Evolutionary conservation across 2,888 invertebrate species (phyloP).

Genomic region (Philopedon plagiatum): DNA sequence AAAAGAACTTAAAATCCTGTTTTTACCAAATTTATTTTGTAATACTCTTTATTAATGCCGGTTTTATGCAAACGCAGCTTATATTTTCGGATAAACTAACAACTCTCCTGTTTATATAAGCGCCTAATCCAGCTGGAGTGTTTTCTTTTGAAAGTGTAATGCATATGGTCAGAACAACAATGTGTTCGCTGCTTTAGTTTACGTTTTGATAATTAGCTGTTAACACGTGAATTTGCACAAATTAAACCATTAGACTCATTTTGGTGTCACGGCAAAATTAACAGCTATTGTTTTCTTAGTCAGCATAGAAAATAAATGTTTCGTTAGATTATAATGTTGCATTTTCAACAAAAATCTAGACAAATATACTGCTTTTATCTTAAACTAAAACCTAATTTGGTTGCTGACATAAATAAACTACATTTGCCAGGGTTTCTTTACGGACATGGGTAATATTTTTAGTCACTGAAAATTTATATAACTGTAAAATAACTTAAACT

Average conservation of each 20-base stretch:
- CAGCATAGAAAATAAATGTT: slow-evolving; percentile 35
- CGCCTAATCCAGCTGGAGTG: slow-evolving; percentile 5
- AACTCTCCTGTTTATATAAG: background rate
- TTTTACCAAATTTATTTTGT: no score
- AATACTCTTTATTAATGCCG: no score
- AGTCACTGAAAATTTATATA: no score
- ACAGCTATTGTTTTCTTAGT: slow-evolving; percentile 38
- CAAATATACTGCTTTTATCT: slow-evolving; percentile 5
- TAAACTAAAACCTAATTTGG: background rate
- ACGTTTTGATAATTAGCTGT: slow-evolving; percentile 38
- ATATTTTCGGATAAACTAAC: background rate
- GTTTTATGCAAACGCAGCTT: no score
- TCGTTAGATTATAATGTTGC: slow-evolving; percentile 34
- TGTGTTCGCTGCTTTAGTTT: slow-evolving; percentile 20
- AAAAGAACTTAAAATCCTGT: no score
- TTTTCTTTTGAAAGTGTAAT: slow-evolving; percentile 4
- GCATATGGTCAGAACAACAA: slow-evolving; percentile 24
- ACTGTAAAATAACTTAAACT: no score
- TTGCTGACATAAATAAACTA: background rate
- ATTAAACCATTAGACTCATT: slow-evolving; percentile 46
- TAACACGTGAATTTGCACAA: slow-evolving; percentile 45
- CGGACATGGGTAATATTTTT: no score
- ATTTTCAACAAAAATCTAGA: slow-evolving; percentile 22
- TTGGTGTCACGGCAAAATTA: slow-evolving; percentile 35
- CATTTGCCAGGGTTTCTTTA: no score